Conservation (phyloP, 2,797 vertebrate species). For the Neostethus bicornis region DNA sequence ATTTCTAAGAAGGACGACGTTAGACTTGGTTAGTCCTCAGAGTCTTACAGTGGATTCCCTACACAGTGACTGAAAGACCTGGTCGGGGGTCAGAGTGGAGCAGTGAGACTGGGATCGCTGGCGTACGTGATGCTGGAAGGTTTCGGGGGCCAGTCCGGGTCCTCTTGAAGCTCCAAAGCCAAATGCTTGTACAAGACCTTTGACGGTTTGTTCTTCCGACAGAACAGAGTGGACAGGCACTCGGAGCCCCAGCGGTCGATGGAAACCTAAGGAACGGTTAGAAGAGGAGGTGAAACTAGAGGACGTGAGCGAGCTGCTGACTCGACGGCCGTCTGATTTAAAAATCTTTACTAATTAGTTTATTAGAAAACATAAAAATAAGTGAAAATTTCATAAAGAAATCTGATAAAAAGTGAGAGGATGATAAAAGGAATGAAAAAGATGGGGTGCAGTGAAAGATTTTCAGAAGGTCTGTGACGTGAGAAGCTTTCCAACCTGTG, state of each 20-base stretch:
- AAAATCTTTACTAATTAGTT: no score
- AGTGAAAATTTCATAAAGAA: not conserved
- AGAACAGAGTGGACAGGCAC: constrained; percentile 81
- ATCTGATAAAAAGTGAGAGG: not conserved
- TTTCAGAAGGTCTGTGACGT: constrained; percentile 3
- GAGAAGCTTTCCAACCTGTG: constrained; percentile 88
- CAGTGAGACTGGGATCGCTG: constrained; percentile 37
- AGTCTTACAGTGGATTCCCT: not conserved
- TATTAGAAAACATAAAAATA: not conserved
- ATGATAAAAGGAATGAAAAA: not conserved
- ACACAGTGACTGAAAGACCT: no score
- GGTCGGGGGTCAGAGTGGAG: constrained; percentile 42
- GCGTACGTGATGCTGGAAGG: constrained; percentile 89
- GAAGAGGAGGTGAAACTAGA: not conserved
- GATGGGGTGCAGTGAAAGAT: not conserved
- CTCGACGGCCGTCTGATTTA: no score
- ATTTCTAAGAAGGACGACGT: not conserved
- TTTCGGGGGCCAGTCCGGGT: constrained; percentile 92
- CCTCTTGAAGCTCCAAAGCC: constrained; percentile 89
- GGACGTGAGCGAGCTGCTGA: not conserved
- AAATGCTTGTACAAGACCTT: constrained; percentile 90
- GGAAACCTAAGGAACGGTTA: constrained; percentile 72
- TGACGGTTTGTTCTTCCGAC: constrained; percentile 77
- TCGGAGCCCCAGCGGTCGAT: constrained; percentile 76
- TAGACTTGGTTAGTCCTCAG: not conserved